Conservation (phyloP, 1,140 invertebrate species). For the Hycleus cichorii region DNA sequence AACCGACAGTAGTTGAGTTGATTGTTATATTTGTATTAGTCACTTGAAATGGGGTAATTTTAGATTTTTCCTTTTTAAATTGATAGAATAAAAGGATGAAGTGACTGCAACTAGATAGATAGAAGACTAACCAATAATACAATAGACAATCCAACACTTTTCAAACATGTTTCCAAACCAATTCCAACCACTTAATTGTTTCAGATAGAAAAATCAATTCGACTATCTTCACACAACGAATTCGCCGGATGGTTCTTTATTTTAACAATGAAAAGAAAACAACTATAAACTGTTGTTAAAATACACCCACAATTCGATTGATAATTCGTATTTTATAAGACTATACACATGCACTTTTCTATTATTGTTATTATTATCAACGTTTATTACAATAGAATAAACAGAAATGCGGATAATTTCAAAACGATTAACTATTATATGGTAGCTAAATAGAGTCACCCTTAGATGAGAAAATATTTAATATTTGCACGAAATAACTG, state of each 20-base stretch:
- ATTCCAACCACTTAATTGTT: slow-evolving; percentile 4
- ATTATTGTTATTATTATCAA: slow-evolving; percentile 10
- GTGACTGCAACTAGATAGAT: slow-evolving; percentile 4
- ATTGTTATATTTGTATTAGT: slow-evolving; percentile 20
- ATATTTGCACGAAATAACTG: slow-evolving; percentile 3
- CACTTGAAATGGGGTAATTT: slow-evolving; percentile 17
- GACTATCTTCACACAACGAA: background rate
- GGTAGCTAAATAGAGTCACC: slow-evolving; percentile 1
- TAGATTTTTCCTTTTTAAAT: slow-evolving; percentile 10
- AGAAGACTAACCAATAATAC: background rate
- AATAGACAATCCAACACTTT: slow-evolving; percentile 9
- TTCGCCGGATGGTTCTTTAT: background rate
- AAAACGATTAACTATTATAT: slow-evolving; percentile 8
- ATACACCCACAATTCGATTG: slow-evolving; percentile 1
- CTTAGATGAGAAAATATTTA: slow-evolving; percentile 8
- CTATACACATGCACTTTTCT: too few species aligned
- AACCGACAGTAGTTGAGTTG: slow-evolving; percentile 9
- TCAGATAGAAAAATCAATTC: background rate
- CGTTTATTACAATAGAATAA: background rate
- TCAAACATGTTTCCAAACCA: background rate
- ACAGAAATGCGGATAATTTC: slow-evolving; percentile 1
- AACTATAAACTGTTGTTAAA: background rate
- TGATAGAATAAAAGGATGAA: background rate
- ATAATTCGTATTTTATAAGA: background rate
- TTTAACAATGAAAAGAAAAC: too few species aligned